Evolutionary conservation across 23 tunicate species (phyloP), one percentile per base, ranked within the genome.

Genomic region (Trididemnum clinides): DNA sequence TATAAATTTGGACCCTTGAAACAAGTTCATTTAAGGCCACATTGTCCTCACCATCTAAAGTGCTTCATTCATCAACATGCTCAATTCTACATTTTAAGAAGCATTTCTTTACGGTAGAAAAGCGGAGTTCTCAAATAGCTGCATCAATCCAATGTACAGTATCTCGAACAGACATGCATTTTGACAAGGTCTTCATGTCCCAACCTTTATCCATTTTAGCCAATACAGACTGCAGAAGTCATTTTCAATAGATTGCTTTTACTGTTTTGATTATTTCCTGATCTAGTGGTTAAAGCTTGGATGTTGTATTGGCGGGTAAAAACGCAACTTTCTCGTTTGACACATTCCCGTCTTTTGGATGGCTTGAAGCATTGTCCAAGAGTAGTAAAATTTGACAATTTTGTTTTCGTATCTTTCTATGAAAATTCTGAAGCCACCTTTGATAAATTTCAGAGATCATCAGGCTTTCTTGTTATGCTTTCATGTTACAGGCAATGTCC

Each of bases 81-180:
- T 49, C 77, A 22, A 71, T 71, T 26, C 77, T 7, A 33, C 77
- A 71, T 71, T 21, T 71, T 71, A 26, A 49, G 77, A 71, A 71
- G 77, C 77, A 71, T 30, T 71, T 71, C 44, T 71, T 71, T 29
- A 71, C 77, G 19, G 77, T 71, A 71, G 77, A 25, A 71, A 20
- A 71, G n/a, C 22, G 39, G 77, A 71, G 22, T 71, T 71, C 50
- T 71, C 50, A 50, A 33, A 71, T 21, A 25, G 77, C 77, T 71
- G 77, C 21, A 34, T 71, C 50, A 29, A 71, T 71, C 49, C 77
- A 71, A 34, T 29, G 39, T 71, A 26, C 22, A 21, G 77, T 50
- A 71, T 71, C 77, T 71, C 26, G 29, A 71, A 71, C 77, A 33
- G 77, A 71, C 77, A 34, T 50, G 77, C 77, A 71, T 71, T 71